Evolutionary conservation across 2,888 invertebrate species (phyloP), one percentile per base, ranked within the genome.

Genomic region (Idaea straminata): DNA sequence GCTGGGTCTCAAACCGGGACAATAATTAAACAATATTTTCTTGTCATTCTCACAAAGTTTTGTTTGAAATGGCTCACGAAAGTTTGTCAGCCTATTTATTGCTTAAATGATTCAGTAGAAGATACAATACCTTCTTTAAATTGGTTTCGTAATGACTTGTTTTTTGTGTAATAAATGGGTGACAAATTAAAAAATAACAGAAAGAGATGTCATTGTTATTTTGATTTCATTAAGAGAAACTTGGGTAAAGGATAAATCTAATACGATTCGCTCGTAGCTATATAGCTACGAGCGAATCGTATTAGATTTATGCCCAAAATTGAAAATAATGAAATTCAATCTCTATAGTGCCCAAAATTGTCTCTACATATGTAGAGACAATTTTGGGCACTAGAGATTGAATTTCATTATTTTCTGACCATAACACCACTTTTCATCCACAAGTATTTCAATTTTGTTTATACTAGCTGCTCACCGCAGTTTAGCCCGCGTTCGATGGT

Each of bases 1-100:
- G 91, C 86, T 91, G 92, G 77, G 88, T 74, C 68, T 68, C 63
- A 73, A 69, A 74, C 69, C 71, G 77, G 79, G 78, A 86, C 84
- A 84, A 81, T 83, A 87, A 86, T 88, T 88, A 86, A 83, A 86
- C 86, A 87, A 89, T 88, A 88, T 87, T 89, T 88, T 83, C 84
- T 85, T 85, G 83, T 82, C 80, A 79, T 81, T 81, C 78, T 77
- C 63, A 66, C 67, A 68, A 70, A 69, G 66, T 65, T 75, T 77
- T 78, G 70, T 75, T 77, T 78, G 70, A 78, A 81, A 81, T 77
- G 77, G 74, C 71, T 69, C 67, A 69, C 60, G 66, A 67, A 73
- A 69, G 69, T 72, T 70, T 66, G 59, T 57, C 47, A 47, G 47
- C 47, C 47, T 47, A 47, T 47, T 47, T 47, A 47, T 47, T 47